Percentiles rank a stretch among this genome's conserved stretches.
These are phyloP conservation scores for Bradypodion pumilum DNA, from an alignment of 2,797 vertebrate species.

Conservation along the genomic window DNA sequence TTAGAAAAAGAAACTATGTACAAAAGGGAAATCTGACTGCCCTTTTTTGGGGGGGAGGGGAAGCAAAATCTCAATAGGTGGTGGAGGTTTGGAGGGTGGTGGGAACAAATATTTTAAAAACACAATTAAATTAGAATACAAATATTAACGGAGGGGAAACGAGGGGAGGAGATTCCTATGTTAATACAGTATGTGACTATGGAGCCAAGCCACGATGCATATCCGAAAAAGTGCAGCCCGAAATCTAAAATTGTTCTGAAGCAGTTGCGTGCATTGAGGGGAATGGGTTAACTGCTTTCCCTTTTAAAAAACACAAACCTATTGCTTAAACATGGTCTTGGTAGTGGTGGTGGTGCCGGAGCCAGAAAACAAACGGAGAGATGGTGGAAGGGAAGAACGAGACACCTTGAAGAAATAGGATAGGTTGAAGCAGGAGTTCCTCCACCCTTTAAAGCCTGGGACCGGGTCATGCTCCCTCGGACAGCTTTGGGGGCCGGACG, in stretches of 20 bases:
- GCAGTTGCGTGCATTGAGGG: not conserved
- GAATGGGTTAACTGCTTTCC: not conserved
- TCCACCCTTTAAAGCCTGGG: too few relatives aligned
- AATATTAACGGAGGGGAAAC: conserved; percentile 63
- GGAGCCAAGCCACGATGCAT: conserved; percentile 29
- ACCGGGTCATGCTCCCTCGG: too few relatives aligned
- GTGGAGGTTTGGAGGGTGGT: conserved; percentile 23
- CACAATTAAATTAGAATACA: conserved; percentile 76
- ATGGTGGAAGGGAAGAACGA: too few relatives aligned
- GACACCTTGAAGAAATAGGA: too few relatives aligned
- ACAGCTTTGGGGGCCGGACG: too few relatives aligned
- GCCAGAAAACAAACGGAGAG: not conserved
- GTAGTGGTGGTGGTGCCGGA: not conserved
- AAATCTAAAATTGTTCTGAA: conserved; percentile 1
- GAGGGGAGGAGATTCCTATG: not conserved
- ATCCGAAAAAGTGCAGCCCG: conserved; percentile 30
- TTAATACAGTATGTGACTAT: conserved; percentile 27
- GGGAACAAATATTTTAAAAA: conserved; percentile 44
- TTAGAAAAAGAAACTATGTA: too few relatives aligned
- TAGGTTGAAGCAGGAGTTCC: too few relatives aligned
- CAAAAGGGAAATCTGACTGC: too few relatives aligned
- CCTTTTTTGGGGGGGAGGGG: too few relatives aligned
- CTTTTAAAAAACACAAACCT: not conserved
- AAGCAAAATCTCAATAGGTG: not conserved
- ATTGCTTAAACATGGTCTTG: conserved; percentile 12